Percentiles rank a stretch among this genome's conserved stretches.
Evolutionary conservation across 2,113 vertebrate species (phyloP).

Genomic region (Pangasianodon hypophthalmus): DNA sequence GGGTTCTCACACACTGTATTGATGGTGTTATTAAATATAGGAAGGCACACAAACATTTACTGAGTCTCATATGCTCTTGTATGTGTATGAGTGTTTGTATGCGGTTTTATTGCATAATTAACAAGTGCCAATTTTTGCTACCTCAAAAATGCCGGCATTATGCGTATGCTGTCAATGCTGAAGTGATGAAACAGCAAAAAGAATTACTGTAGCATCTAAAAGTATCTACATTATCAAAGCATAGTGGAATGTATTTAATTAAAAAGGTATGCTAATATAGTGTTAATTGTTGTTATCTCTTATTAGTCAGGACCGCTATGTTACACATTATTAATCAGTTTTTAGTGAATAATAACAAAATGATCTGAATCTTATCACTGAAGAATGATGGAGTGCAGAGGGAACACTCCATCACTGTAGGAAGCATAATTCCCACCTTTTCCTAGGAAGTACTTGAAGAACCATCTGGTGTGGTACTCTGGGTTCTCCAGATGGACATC

Average conservation of each 20-base stretch:
- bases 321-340: neutral
- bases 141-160: neutral
- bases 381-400: neutral
- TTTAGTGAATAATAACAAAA: neutral
- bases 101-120: neutral
- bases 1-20: neutral
- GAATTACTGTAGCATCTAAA: neutral
- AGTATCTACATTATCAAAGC: neutral
- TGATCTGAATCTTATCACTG: neutral
- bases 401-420: slow-evolving; percentile 1
- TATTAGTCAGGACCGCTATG: neutral
- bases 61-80: neutral
- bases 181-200: neutral
- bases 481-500: slow-evolving; percentile 99
- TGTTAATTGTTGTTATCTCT: neutral
- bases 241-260: neutral
- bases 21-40: slow-evolving; percentile 1
- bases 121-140: too few relatives aligned
- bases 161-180: neutral
- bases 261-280: neutral
- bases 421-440: slow-evolving; percentile 82
- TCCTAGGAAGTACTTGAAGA: slow-evolving; percentile 98
- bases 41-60: neutral
- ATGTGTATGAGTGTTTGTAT: neutral
- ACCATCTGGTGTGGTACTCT: slow-evolving; percentile 98